Conservation (phyloP, 2,888 invertebrate species). For the Heliconius sara region DNA sequence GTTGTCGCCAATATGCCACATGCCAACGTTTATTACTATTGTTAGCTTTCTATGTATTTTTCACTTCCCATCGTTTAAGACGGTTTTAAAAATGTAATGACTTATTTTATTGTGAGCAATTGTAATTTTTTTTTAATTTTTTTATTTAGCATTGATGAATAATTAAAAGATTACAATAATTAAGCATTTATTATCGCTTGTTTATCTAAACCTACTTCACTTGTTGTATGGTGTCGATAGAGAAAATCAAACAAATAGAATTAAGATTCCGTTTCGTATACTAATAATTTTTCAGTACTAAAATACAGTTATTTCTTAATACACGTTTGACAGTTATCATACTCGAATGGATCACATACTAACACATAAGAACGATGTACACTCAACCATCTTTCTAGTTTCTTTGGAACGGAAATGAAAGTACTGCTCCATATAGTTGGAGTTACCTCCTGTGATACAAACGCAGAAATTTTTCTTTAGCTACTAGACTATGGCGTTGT, state of each 20-base stretch:
- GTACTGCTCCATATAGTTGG: conserved; percentile 38
- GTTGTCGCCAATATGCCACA: conserved; percentile 61
- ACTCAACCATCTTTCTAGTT: conserved; percentile 45
- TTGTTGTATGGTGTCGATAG: too few relatives aligned
- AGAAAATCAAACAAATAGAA: too few relatives aligned
- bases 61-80: conserved; percentile 45
- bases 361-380: conserved; percentile 45
- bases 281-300: too few relatives aligned
- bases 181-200: too few relatives aligned
- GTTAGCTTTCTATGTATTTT: conserved; percentile 49
- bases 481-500: neutral
- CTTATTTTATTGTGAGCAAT: conserved; percentile 40
- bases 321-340: neutral
- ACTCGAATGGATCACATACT: conserved; percentile 40
- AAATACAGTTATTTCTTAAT: too few relatives aligned
- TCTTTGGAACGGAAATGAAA: conserved; percentile 40
- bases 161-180: too few relatives aligned
- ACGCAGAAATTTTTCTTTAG: conserved; percentile 25
- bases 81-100: conserved; percentile 45
- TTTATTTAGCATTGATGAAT: too few relatives aligned
- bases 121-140: too few relatives aligned
- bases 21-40: conserved; percentile 55
- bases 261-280: too few relatives aligned
- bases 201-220: too few relatives aligned
- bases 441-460: conserved; percentile 33